Percentiles rank a stretch among this genome's conserved stretches.
Conservation (phyloP, 2,113 vertebrate species). For the Triplophysa siluroides region DNA sequence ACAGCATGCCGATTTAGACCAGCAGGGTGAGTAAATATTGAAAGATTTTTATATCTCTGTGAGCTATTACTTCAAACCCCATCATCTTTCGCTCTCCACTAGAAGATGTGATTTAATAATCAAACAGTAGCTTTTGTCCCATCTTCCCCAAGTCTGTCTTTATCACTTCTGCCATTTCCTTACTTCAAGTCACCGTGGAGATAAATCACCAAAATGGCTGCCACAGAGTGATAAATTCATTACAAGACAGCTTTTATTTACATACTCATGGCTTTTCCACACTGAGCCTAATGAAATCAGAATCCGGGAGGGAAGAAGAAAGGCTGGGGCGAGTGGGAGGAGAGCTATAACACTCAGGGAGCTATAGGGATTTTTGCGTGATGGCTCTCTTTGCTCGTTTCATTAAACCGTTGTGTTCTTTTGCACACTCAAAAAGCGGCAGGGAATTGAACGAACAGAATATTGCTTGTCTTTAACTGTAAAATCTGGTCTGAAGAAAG, state of each 20-base stretch:
- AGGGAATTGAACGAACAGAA: neutral
- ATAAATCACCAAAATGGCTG: slow-evolving; percentile 34
- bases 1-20: too few species aligned
- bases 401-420: neutral
- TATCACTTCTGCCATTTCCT: slow-evolving; percentile 16
- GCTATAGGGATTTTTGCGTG: neutral
- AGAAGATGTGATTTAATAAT: neutral
- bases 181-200: slow-evolving; percentile 6
- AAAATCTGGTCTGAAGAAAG: neutral
- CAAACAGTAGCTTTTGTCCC: neutral
- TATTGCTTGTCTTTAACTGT: neutral
- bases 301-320: slow-evolving; percentile 2
- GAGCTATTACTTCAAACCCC: neutral
- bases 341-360: neutral
- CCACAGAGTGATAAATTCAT: slow-evolving; percentile 21
- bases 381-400: slow-evolving; percentile 11
- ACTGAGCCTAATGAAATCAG: slow-evolving; percentile 32
- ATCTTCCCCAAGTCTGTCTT: neutral
- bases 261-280: slow-evolving; percentile 21
- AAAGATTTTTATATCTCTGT: too few species aligned
- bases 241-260: slow-evolving; percentile 31
- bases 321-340: slow-evolving; percentile 5
- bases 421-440: neutral
- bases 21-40: too few species aligned
- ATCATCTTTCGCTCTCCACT: neutral